These are phyloP conservation scores for Morus bassanus DNA, from an alignment of 2,797 vertebrate species.

Conservation along the genomic window DNA sequence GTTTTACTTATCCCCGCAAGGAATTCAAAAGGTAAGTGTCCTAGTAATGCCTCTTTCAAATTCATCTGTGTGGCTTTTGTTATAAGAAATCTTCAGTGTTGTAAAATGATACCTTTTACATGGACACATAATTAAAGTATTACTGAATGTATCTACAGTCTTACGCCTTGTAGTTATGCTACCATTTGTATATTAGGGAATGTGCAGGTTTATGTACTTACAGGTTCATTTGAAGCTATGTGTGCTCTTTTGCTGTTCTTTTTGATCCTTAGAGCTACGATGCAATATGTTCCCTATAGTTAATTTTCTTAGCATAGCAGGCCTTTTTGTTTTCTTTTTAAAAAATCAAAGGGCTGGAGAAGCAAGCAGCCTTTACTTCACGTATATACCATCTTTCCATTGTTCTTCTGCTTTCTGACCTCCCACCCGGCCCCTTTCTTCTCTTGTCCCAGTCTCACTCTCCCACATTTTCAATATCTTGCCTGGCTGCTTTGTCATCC, in stretches of 20 bases:
- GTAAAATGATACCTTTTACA: neutral
- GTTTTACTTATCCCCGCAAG: conserved; percentile 72
- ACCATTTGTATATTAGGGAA: neutral
- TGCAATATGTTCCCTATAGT: neutral
- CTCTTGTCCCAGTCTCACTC: neutral
- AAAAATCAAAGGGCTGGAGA: neutral
- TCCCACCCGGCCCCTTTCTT: fast-evolving
- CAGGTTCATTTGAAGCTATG: neutral
- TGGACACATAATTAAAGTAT: neutral
- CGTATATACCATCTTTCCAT: neutral
- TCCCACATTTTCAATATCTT: neutral
- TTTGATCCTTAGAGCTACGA: neutral
- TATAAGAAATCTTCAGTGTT: neutral
- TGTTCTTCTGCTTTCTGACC: neutral
- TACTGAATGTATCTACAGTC: neutral
- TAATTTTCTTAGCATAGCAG: neutral
- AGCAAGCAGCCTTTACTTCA: neutral
- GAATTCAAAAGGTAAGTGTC: conserved; percentile 69
- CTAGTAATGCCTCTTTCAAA: neutral
- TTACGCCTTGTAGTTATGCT: neutral
- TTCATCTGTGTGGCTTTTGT: neutral
- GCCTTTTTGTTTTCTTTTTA: neutral
- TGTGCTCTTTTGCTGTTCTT: neutral
- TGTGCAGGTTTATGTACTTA: neutral
- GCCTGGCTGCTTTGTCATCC: neutral